Base-by-base conservation (phyloP, 2,888 invertebrate genomes). In the Leuctra nigra region DNA sequence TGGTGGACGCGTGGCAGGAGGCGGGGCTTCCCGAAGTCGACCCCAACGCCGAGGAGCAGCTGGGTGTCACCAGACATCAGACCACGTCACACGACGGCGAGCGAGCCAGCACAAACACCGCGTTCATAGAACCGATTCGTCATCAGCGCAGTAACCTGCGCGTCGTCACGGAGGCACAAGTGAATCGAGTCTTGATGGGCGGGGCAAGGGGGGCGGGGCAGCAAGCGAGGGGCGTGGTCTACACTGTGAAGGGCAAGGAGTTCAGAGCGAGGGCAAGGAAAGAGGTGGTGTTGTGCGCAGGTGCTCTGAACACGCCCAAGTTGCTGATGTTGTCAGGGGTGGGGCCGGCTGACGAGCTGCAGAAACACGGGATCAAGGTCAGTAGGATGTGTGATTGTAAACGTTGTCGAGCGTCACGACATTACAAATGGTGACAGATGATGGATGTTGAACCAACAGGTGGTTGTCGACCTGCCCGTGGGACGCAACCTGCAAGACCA, bases 81-180 rank as follows among this genome's bases (percentile, higher is more conserved):
- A 76, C 78, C n/a, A 85, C 84, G 0, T 74, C 80, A 1, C 72
- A 73, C 48, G 69, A 81, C 64, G 85, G 86, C 1, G 72, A 71
- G 61, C 75, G 86, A 59, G 70, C 75, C 53, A 86, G 84, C 22
- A 74, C 77, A 0, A 86, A 86, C 65, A 69, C 69, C 1, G 86
- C 85, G 1, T 86, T 79, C 63, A 80, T 86, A n/a, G 73, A 80
- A 61, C 83, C 85, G 0, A 79, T 86, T 48, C 73, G 84, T 39
- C 63, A 75, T 14, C 75, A 73, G 54, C 66, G 79, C 11, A 61
- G 63, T 20, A 74, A 74, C 58, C 67, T 83, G 24, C 69, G 70
- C 6, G 71, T 83, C 1, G 65, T 75, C 11, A 77, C 74, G 1
- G 70, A 76, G 55, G 76, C 82, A 0, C 76, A 74, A 60, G 80